Evolutionary conservation across 2,113 vertebrate species (phyloP), one percentile per base, ranked within the genome.

Genomic region (Clarias batrachus): DNA sequence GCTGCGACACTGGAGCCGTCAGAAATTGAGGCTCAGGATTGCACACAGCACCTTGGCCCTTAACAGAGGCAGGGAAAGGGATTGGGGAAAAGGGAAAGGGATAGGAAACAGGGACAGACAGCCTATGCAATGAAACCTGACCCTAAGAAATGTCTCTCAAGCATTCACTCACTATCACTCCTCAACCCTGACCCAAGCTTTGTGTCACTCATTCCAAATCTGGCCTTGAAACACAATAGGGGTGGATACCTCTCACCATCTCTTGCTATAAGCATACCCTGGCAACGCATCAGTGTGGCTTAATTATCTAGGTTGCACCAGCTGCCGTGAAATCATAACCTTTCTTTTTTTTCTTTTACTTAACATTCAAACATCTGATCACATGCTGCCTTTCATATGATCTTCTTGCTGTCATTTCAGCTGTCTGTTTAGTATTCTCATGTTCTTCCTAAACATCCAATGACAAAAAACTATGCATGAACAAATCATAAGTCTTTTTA

Each of bases 171-270:
- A 74, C 82, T 87, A 60, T 83, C 76, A 54, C 87, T 82, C 14
- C 57, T 73, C 93, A 93, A 94, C 93, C 93, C 93, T 92, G 87
- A 91, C 60, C 33, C 76, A 52, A 74, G 74, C 85, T 82, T 86
- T 86, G 83, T 89, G 82, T 84, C 88, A 84, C 90, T 65, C 56
- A 66, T 84, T 87, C 87, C 87, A 89, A 89, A 90, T 89, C 84
- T 77, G 71, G 79, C 84, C 33, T 86, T 94, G 94, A 93, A 94
- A 95, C 93, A 95, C 94, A 95, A 94, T 95, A 94, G 94, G 93
- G 78, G 54, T 65, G 33, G 88, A 83, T 92, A 92, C 90, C 91
- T 93, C 93, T 59, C 27, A 13, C 81, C 52, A 80, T 23, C 90
- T 87, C 92, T 91, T 90, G 88, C 90, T 87, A 88, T 88, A 1